Base-by-base conservation (phyloP, 2,797 vertebrate genomes). In the Trachurus trachurus region DNA sequence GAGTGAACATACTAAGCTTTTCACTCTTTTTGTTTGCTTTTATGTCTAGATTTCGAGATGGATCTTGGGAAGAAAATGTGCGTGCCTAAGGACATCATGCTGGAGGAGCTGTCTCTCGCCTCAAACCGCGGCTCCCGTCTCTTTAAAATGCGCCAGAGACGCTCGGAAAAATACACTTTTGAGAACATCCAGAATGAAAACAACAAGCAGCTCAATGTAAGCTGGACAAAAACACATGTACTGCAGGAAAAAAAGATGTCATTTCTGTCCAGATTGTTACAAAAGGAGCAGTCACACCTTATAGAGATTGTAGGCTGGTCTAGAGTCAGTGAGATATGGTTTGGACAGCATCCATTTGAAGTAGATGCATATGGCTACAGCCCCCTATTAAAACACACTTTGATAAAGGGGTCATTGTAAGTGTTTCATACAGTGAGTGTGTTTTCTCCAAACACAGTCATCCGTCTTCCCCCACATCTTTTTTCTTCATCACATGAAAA, bases 111-210 rank as follows among this genome's bases (percentile, higher is more conserved):
- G 50, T 98, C 98, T 0, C 93, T 97, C 0, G 88, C 96, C 69
- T 96, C 96, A 79, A 99, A 99, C 92, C 96, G 97, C 57, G 98
- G 98, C 2, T 97, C 98, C 76, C 95, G 97, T 22, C 96, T 99
- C 49, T 99, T 99, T 90, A 98, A 98, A 93, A 97, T 96, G 94
- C 96, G 98, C 15, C 98, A 99, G 94, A 95, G 94, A 80, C 97
- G 98, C 86, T 98, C 97, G 0, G 98, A 99, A 89, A 99, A 99
- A 88, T 99, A 97, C 86, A 99, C 98, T 0, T 99, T 96, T n/a
- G 98, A 99, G 89, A 98, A 92, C 65, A 91, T 96, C 82, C 96
- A 96, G 76, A 98, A 97, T 2, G 84, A 96, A 80, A 88, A 95
- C 70, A 96, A 96, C 92, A 93, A 87, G 64, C 96, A 95, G 81